Percentiles rank a stretch among this genome's conserved stretches.
Conservation (phyloP, 1,140 invertebrate genomes). For the Catajapyx aquilonaris region DNA sequence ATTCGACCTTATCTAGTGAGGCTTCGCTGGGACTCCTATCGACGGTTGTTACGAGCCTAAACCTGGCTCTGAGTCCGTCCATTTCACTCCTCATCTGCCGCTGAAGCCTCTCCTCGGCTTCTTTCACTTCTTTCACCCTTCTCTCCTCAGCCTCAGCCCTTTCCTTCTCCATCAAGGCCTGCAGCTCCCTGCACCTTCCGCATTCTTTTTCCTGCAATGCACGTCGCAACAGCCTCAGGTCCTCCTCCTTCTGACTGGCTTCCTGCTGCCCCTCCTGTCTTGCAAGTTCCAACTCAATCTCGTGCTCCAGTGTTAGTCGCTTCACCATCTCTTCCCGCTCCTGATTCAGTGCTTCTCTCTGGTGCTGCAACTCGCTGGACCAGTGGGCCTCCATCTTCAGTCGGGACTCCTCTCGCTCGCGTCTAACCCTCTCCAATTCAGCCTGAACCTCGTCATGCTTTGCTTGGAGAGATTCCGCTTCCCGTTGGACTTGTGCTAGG, state of each 20-base stretch:
- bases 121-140: neutral
- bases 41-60: neutral
- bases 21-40: neutral
- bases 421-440: neutral
- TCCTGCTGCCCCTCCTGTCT: neutral
- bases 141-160: neutral
- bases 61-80: neutral
- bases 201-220: neutral
- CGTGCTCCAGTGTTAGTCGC: neutral
- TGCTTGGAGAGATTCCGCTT: constrained; percentile 2
- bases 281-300: neutral
- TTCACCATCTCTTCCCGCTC: constrained; percentile 2
- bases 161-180: neutral
- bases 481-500: constrained; percentile 1
- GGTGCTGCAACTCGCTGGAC: neutral
- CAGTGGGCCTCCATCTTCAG: neutral
- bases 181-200: neutral
- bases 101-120: neutral
- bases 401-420: neutral
- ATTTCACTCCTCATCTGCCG: neutral
- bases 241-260: constrained; percentile 6
- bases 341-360: constrained; percentile 1
- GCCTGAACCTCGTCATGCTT: neutral
- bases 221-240: constrained; percentile 3
- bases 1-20: neutral